Evolutionary conservation across 2,113 vertebrate genomes (phyloP), one percentile per base, ranked within the genome.

Genomic region (Neogobius melanostomus): DNA sequence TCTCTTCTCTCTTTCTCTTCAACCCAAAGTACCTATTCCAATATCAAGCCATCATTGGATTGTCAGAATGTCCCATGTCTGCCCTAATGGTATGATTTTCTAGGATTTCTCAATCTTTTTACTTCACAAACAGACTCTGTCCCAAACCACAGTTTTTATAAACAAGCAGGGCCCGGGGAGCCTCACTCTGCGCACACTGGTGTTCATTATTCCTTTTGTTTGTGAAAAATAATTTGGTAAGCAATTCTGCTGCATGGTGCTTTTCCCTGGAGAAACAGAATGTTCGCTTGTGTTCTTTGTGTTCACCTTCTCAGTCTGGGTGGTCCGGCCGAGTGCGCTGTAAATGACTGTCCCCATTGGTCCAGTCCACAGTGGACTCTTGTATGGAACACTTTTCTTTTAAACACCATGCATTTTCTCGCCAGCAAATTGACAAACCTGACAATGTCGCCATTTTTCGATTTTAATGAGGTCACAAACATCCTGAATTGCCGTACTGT

Each of bases 391-490:
- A 69, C 72, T 80, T 81, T 54, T 69, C 28, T 73, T 71, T 66
- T 52, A 54, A 59, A 62, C 66, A 76, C 66, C 75, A 76, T 67
- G 54, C 64, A 65, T 76, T 82, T 56, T 75, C 61, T 59, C 68
- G 71, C 66, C 63, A 42, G 68, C 59, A 72, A 71, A 90, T 87
- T 77, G 78, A 85, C 72, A 75, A 74, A 80, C 57, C 60, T 57
- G 72, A 89, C 84, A 90, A 83, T 83, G 82, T 76, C 67, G 65
- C 77, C 53, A 47, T 66, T 77, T 71, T 48, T 45, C 59, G 69
- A 75, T 82, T 88, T 86, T 88, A 90, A 91, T 88, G 88, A 92
- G 87, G 80, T 72, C 82, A 79, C 72, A 84, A 78, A 86, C 72
- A 69, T 57, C 43, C 16, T 81, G 73, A 81, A 86, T 72, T 9